phyloP scores from a whole-genome alignment of 1,140 invertebrate genomes.

The Luehdorfia chinensis region DNA sequence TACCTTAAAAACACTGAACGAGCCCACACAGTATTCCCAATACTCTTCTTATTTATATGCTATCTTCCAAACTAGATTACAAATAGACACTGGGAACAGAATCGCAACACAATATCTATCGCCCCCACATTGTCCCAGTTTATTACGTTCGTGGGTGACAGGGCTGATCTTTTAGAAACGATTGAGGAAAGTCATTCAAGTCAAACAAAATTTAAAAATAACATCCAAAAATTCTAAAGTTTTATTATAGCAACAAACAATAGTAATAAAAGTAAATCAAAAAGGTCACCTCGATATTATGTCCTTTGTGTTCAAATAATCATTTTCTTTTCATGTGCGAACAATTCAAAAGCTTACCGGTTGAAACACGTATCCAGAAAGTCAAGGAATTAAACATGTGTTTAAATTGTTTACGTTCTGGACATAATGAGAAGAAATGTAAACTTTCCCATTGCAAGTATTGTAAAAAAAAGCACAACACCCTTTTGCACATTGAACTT shows the following conservation, averaged over 20 bases:
- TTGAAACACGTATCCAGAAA: too few species aligned
- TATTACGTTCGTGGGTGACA: background rate
- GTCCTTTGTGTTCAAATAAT: background rate
- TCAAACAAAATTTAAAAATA: too few species aligned
- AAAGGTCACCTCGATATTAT: too few species aligned
- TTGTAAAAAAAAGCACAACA: too few species aligned
- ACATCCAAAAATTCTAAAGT: background rate
- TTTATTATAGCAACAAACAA: background rate
- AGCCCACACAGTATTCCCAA: slow-evolving; percentile 9
- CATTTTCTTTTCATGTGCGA: slow-evolving; percentile 9
- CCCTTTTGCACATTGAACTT: too few species aligned
- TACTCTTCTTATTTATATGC: slow-evolving; percentile 10
- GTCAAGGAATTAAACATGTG: slow-evolving; percentile 12
- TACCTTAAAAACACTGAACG: background rate
- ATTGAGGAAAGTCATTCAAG: background rate
- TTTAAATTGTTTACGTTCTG: slow-evolving; percentile 16
- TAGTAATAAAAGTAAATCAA: too few species aligned
- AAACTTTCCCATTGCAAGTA: too few species aligned
- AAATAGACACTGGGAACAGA: background rate
- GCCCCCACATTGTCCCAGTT: background rate
- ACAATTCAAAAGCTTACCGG: slow-evolving; percentile 12
- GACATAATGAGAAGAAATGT: too few species aligned
- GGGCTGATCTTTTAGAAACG: background rate
- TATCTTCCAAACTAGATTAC: slow-evolving; percentile 10
- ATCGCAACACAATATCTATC: background rate